Evolutionary conservation across 2,113 vertebrate species (phyloP), one percentile per base, ranked within the genome.

Genomic region (Chrysochloris asiatica): DNA sequence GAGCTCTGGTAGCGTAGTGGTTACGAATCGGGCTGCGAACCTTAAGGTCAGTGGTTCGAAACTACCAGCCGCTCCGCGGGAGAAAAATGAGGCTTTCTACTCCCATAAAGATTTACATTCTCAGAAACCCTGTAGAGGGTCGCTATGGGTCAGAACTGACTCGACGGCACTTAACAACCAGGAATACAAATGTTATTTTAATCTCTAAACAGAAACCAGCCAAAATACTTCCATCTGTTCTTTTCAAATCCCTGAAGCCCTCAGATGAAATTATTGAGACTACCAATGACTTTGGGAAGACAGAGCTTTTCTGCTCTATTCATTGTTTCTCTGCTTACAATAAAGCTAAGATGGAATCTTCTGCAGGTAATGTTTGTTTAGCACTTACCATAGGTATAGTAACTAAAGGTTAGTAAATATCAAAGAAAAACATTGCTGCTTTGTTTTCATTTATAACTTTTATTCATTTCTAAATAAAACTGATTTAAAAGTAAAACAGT

Each of bases 241-340:
- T 99, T 97, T 99, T 99, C 89, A 98, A 97, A 82, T 97, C 98
- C 3, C 87, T 97, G 89, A 98, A 98, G 13, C 88, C 97, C 50
- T 96, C 99, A 24, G 96, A 97, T 0, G 98, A 99, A 90, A 99
- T 99, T 98, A 94, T 99, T 56, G 98, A 99, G 94, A 97, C 96
- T 93, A 97, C 97, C 30, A 99, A 97, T 97, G 96, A 88, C 6
- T 95, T 98, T 52, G 98, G 99, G 86, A 98, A 98, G 33, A 97
- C 97, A 1, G 99, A 98, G 67, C 97, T 99, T 38, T 99, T 99
- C 96, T 99, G 99, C 93, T 99, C 98, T 87, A 95, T 98, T 90
- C 98, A 98, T 95, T 99, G 99, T 95, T 98, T 99, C 95, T 99
- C 99, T 88, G 98, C 98, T 0, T 98, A 98, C 86, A 98, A 59